Conservation (phyloP, 1,140 invertebrate species). For the Drosophila albomicans region DNA sequence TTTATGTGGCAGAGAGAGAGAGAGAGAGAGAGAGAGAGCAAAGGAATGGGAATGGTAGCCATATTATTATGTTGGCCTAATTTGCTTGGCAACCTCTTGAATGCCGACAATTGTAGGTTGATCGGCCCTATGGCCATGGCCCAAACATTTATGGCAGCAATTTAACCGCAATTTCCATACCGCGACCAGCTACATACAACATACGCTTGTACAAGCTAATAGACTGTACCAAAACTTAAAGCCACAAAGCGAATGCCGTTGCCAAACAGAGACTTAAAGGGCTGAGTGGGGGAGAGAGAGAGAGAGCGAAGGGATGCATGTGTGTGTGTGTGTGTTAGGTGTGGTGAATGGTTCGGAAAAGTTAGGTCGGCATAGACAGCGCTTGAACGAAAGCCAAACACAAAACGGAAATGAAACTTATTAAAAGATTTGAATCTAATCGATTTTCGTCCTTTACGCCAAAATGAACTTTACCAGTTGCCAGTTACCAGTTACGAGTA, state of each 20-base stretch:
- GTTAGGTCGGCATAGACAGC: constrained; percentile 53
- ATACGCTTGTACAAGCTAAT: constrained; percentile 46
- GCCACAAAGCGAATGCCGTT: constrained; percentile 61
- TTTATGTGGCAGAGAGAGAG: background rate
- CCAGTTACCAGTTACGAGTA: constrained; percentile 17
- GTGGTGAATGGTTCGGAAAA: constrained; percentile 12
- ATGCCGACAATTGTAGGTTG: constrained; percentile 51
- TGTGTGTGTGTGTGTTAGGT: background rate
- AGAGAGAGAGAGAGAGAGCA: background rate
- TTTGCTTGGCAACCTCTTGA: constrained; percentile 73
- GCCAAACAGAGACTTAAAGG: constrained; percentile 2
- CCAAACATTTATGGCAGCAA: constrained; percentile 53
- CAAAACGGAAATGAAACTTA: constrained; percentile 84
- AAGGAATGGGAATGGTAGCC: background rate
- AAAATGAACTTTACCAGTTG: constrained; percentile 70
- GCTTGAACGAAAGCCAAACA: constrained; percentile 66
- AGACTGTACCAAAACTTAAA: constrained; percentile 46
- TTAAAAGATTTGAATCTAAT: constrained; percentile 85
- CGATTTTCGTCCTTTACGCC: constrained; percentile 82
- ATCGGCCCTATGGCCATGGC: background rate
- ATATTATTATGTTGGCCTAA: constrained; percentile 72
- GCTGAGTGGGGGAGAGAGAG: background rate
- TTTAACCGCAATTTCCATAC: constrained; percentile 75
- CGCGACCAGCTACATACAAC: constrained; percentile 59
- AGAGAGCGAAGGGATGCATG: constrained; percentile 1